Percentiles rank a stretch among this genome's conserved stretches.
phyloP scores from a whole-genome alignment of 2,113 vertebrate genomes.

The Rhabdomys dilectus region DNA sequence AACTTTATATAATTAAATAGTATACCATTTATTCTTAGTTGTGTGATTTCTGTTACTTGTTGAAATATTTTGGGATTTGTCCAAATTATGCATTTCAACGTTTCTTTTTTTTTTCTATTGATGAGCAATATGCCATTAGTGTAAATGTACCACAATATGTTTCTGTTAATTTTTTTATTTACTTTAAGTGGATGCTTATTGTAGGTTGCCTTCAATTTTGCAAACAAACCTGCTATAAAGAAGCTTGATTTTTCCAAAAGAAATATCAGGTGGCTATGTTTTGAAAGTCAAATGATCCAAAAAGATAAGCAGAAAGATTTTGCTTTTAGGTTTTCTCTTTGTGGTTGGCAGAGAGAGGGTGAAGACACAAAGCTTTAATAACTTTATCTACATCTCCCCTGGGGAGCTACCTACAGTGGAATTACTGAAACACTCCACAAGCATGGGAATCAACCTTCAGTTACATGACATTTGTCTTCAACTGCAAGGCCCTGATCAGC shows the following conservation, averaged over 20 bases:
- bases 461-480: not conserved
- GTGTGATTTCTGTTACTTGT: not conserved
- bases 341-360: not conserved
- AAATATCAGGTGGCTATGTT: not conserved
- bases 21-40: not conserved
- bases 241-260: not conserved
- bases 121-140: not conserved
- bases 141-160: not conserved
- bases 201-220: not conserved
- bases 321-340: not conserved
- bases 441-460: not conserved
- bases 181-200: not conserved
- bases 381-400: not conserved
- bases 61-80: constrained; percentile 27
- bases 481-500: not conserved
- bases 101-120: not conserved
- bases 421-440: not conserved
- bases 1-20: not conserved
- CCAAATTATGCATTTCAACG: not conserved
- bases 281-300: not conserved
- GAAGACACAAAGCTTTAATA: not conserved
- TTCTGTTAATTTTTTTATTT: not conserved
- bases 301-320: not conserved
- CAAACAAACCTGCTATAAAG: not conserved
- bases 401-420: not conserved